A percentile compares a stretch with the other conserved stretches of the same genome.
Conservation (phyloP, 2,113 vertebrate species). For the Rousettus leschenaultii region DNA sequence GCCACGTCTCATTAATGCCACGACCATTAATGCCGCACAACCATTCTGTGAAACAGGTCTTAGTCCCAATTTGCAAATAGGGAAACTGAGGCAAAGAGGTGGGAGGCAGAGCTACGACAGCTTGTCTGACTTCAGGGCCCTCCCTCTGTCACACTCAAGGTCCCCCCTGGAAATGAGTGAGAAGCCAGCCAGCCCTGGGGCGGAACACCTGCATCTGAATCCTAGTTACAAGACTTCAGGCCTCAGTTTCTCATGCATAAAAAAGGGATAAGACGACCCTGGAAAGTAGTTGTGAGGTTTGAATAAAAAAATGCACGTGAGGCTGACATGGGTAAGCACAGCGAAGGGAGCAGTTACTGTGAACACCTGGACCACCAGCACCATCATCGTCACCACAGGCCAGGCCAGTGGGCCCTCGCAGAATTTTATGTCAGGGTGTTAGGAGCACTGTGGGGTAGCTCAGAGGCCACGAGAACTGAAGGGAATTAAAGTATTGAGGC, state of each 20-base stretch:
- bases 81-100: neutral
- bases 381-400: neutral
- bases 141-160: neutral
- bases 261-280: neutral
- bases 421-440: neutral
- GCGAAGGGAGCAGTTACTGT: rapidly evolving
- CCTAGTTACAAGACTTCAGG: neutral
- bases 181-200: neutral
- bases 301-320: neutral
- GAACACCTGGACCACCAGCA: neutral
- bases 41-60: neutral
- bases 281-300: neutral
- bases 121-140: neutral
- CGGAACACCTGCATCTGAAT: neutral
- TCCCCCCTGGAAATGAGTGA: neutral
- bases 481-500: neutral
- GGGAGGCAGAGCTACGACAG: neutral
- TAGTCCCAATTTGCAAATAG: neutral
- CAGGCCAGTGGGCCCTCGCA: neutral
- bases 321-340: neutral
- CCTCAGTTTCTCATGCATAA: neutral
- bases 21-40: neutral
- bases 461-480: neutral
- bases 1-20: rapidly evolving
- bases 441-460: neutral